phyloP scores from a whole-genome alignment of 2,888 invertebrate genomes.

The Lomographa bimaculata region DNA sequence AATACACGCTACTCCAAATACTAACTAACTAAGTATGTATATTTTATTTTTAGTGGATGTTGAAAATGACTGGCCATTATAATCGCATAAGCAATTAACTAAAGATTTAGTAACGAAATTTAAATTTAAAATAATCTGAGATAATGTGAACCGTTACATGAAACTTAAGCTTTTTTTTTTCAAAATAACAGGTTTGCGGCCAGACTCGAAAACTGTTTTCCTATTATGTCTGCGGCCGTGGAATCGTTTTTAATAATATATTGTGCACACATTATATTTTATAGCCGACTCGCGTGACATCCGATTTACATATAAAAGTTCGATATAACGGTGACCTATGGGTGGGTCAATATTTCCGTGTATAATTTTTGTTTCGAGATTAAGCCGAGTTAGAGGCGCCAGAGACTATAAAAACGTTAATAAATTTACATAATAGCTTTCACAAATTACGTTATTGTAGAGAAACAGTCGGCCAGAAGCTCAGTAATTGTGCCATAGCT shows the following conservation, averaged over 20 bases:
- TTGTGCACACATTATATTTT: conserved; percentile 30
- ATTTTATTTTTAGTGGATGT: conserved; percentile 2
- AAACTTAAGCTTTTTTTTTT: too few relatives aligned
- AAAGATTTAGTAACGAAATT: neutral
- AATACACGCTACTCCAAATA: conserved; percentile 7
- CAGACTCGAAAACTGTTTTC: conserved; percentile 20
- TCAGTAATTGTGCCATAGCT: conserved; percentile 37
- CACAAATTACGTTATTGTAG: conserved; percentile 53
- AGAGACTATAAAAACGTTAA: conserved; percentile 49
- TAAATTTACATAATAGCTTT: conserved; percentile 62
- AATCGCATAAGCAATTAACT: conserved; percentile 1
- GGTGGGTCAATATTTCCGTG: conserved; percentile 45
- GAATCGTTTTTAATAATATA: conserved; percentile 22
- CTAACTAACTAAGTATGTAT: too few relatives aligned
- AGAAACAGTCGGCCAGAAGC: conserved; percentile 47
- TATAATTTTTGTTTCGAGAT: conserved; percentile 40
- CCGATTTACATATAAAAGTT: conserved; percentile 44
- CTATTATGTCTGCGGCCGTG: conserved; percentile 21
- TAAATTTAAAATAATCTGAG: too few relatives aligned
- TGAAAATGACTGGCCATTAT: conserved; percentile 4
- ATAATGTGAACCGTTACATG: too few relatives aligned
- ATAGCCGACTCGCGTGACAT: conserved; percentile 30
- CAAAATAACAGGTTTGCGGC: conserved; percentile 10
- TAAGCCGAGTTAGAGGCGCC: conserved; percentile 39
- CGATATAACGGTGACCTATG: conserved; percentile 47